These are phyloP conservation scores for Platorchestia sp. DNA, from an alignment of 1,140 invertebrate species.

Conservation along the genomic window DNA sequence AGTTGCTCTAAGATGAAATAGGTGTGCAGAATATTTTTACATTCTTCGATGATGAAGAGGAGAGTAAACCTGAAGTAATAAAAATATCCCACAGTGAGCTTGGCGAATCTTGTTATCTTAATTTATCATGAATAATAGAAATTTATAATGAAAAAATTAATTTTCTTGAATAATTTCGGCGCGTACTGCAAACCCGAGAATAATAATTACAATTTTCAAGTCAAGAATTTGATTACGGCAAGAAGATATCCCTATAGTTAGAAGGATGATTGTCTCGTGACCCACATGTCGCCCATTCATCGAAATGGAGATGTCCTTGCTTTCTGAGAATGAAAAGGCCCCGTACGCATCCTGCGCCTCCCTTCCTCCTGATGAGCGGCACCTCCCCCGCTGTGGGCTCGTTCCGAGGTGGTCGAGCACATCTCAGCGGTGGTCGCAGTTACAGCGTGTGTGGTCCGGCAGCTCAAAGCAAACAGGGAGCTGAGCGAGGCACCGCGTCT, in stretches of 20 bases:
- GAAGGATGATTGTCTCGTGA: neutral
- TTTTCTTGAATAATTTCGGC: neutral
- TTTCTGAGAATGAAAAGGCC: neutral
- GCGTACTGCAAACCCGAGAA: neutral
- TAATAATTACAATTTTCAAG: neutral
- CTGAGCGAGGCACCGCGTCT: constrained; percentile 4
- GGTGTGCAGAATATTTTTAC: neutral
- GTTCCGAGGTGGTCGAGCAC: constrained; percentile 34
- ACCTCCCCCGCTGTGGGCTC: neutral
- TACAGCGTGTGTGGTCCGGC: constrained; percentile 44
- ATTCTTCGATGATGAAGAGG: no score
- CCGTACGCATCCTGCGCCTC: neutral
- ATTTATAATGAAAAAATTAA: neutral
- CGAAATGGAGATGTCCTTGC: constrained; percentile 31
- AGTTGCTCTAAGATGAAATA: neutral
- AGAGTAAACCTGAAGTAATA: no score
- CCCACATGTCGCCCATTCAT: constrained; percentile 23
- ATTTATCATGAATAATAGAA: neutral
- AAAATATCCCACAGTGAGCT: no score
- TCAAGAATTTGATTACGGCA: neutral
- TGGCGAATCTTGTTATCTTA: no score
- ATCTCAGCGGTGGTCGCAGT: constrained; percentile 39
- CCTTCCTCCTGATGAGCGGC: neutral
- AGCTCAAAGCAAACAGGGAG: constrained; percentile 53
- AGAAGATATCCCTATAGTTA: neutral